These are phyloP conservation scores for Microcebus ravelobensis DNA, from an alignment of 2,113 vertebrate species.

Conservation along the genomic window DNA sequence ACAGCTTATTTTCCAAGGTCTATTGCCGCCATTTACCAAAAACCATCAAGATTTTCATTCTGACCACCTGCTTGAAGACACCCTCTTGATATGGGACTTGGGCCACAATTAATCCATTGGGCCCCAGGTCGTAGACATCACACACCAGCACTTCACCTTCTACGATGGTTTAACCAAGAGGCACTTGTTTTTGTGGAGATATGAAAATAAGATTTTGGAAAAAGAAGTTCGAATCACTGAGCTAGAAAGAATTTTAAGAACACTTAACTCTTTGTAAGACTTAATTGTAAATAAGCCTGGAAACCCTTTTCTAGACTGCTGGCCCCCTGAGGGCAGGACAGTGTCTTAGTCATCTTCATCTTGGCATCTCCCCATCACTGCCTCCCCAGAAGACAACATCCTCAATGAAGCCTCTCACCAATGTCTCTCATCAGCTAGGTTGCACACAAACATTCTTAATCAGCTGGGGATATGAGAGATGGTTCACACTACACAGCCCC, in stretches of 20 bases:
- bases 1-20: background rate
- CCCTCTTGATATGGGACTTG: background rate
- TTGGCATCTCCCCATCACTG: too few relatives aligned
- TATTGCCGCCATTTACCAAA: background rate
- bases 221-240: background rate
- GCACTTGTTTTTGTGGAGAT: background rate
- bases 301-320: background rate
- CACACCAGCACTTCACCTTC: background rate
- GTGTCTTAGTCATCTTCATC: background rate
- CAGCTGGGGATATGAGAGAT: background rate
- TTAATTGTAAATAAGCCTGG: background rate
- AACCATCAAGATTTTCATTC: background rate
- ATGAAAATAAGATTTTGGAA: background rate
- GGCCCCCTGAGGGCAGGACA: too few relatives aligned
- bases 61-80: too few relatives aligned
- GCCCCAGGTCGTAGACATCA: background rate
- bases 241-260: background rate
- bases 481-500: background rate
- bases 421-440: background rate
- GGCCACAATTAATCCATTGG: background rate
- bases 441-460: background rate
- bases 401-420: background rate
- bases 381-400: background rate
- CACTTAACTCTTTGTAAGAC: background rate
- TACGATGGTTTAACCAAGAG: background rate